Evolutionary conservation across 2,888 invertebrate genomes (phyloP).

Genomic region (Zygogramma bicolorata): DNA sequence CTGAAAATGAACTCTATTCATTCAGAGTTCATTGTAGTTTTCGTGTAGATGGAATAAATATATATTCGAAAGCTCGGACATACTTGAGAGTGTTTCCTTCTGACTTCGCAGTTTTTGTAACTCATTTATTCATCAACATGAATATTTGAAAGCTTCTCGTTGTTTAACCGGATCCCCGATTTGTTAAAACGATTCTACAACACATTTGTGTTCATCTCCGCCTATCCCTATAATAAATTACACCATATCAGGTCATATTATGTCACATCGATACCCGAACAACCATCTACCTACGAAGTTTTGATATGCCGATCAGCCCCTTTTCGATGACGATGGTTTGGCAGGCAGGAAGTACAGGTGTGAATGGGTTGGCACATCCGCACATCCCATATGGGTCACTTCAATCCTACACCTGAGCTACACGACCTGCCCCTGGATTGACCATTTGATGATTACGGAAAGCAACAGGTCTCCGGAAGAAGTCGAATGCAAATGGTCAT

Average conservation of each 20-base stretch:
- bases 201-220: not conserved
- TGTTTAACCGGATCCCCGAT: no score
- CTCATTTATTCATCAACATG: no score
- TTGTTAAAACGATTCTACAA: not conserved
- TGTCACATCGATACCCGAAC: not conserved
- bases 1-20: no score
- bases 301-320: slow-evolving; percentile 18
- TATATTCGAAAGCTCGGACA: no score
- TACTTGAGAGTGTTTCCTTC: no score
- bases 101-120: no score
- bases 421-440: not conserved
- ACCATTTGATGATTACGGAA: slow-evolving; percentile 10
- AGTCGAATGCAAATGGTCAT: not conserved
- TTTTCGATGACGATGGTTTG: slow-evolving; percentile 3
- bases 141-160: no score
- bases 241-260: not conserved
- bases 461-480: not conserved
- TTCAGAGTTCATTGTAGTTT: no score
- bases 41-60: no score
- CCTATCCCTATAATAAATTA: not conserved
- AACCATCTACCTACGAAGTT: not conserved
- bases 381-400: slow-evolving; percentile 19
- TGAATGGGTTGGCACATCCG: slow-evolving; percentile 18
- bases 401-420: slow-evolving; percentile 5
- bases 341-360: slow-evolving; percentile 22